These are phyloP conservation scores for Palythoa caribaeorum DNA, from an alignment of 92 coral and sea anemone genomes.

Conservation along the genomic window DNA sequence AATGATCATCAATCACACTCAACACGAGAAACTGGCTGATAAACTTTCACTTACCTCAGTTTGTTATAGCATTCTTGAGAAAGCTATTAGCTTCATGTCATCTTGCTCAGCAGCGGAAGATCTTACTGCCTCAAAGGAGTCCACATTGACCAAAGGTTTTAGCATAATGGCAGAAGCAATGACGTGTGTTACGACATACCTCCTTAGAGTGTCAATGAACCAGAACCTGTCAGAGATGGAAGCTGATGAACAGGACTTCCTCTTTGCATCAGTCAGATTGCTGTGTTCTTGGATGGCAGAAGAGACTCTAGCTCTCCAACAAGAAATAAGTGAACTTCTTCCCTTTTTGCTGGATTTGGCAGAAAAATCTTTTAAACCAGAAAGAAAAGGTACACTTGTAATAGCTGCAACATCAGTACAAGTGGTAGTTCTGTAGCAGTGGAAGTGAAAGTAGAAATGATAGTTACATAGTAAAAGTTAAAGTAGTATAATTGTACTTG, in stretches of 20 bases:
- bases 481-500: too few species aligned
- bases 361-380: constrained; percentile 56
- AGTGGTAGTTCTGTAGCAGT: neutral
- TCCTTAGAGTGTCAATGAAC: constrained; percentile 57
- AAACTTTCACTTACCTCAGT: constrained; percentile 67
- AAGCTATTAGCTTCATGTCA: constrained; percentile 67
- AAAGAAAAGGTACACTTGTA: neutral
- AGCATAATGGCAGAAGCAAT: constrained; percentile 73
- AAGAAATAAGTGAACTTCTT: constrained; percentile 72
- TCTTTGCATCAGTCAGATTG: constrained; percentile 82
- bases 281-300: constrained; percentile 95
- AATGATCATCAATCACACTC: constrained; percentile 74
- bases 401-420: too few species aligned
- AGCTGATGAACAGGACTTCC: constrained; percentile 44
- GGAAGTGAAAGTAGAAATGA: too few species aligned
- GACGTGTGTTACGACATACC: constrained; percentile 68
- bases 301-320: constrained; percentile 88
- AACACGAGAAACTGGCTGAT: constrained; percentile 40
- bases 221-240: constrained; percentile 42
- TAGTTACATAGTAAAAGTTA: too few species aligned
- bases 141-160: constrained; percentile 67
- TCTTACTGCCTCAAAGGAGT: neutral
- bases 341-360: constrained; percentile 83
- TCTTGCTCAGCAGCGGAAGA: constrained; percentile 27
- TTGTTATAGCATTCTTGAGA: constrained; percentile 88